Base-by-base conservation (phyloP, 2,113 vertebrate species). In the Toxostoma redivivum region DNA sequence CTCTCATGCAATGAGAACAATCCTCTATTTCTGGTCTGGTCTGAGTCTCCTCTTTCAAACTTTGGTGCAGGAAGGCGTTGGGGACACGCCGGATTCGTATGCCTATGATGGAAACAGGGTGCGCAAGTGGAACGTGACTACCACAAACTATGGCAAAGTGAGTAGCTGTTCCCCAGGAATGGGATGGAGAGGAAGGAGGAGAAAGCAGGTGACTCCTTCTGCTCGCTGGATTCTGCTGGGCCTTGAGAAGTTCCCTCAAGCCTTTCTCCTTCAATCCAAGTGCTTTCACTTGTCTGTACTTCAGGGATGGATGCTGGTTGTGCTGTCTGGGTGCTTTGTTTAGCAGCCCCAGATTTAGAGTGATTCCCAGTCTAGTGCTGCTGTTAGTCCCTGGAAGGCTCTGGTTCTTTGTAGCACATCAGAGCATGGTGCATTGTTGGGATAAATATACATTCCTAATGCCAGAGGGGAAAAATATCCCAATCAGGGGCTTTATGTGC, bases 61-160 rank as follows among this genome's bases (percentile, higher is more conserved):
- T 73, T 93, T 12, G 86, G 11, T 91, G 94, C 89, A 99, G 99
- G 99, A 99, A 81, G 99, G 99, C 1, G 99, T 99, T 18, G 99
- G 99, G 15, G 99, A 99, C 94, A 99, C 99, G 0, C 98, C 99
- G 1, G 99, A 99, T 93, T 99, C 99, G 0, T 99, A 99, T 1
- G 99, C 99, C 1, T 99, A 99, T 5, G 99, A 99, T 22, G 99
- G 99, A 22, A 99, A 99, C 98, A 94, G 99, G 77, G 99, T 99
- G 24, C 98, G 99, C 88, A 99, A 99, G 95, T 99, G 99, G 99
- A 99, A 99, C 0, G 99, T 99, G 82, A 99, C 99, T 2, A 99
- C 99, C 2, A 99, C 99, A 3, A 99, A 99, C 96, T 99, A 99
- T 6, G 99, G 99, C 92, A 99, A 99, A 98, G 99, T 99, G 96